Evolutionary conservation across 2,113 vertebrate species (phyloP).

Genomic region (Lasiurus borealis): DNA sequence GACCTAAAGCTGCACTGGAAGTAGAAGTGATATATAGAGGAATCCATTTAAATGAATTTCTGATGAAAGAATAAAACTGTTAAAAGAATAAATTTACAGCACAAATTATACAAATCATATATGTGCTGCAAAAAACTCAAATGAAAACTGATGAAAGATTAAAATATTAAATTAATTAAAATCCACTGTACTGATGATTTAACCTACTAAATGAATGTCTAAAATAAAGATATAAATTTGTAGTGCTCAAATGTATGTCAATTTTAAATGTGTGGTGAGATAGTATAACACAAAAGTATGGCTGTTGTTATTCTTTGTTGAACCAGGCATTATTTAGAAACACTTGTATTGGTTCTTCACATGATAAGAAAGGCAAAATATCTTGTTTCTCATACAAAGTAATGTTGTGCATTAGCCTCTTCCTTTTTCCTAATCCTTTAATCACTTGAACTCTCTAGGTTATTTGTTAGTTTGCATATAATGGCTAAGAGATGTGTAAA

Average conservation of each 20-base stretch:
- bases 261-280: conserved; percentile 83
- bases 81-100: conserved; percentile 89
- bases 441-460: neutral
- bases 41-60: conserved; percentile 90
- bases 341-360: conserved; percentile 66
- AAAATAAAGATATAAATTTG: conserved; percentile 82
- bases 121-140: conserved; percentile 87
- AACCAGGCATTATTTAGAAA: conserved; percentile 72
- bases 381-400: conserved; percentile 41
- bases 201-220: conserved; percentile 86
- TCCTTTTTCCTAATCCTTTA: neutral
- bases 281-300: conserved; percentile 84
- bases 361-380: conserved; percentile 49
- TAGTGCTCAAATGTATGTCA: conserved; percentile 81
- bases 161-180: no score
- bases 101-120: conserved; percentile 89
- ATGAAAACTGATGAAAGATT: conserved; percentile 86
- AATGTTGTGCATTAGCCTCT: conserved; percentile 43
- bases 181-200: conserved; percentile 79
- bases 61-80: conserved; percentile 91
- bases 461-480: neutral
- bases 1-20: conserved; percentile 87
- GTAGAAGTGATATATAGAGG: conserved; percentile 87
- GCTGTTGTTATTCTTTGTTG: conserved; percentile 73
- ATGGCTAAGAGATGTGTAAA: neutral